Evolutionary conservation across 2,797 vertebrate genomes (phyloP).

Genomic region (Remorina albescens): DNA sequence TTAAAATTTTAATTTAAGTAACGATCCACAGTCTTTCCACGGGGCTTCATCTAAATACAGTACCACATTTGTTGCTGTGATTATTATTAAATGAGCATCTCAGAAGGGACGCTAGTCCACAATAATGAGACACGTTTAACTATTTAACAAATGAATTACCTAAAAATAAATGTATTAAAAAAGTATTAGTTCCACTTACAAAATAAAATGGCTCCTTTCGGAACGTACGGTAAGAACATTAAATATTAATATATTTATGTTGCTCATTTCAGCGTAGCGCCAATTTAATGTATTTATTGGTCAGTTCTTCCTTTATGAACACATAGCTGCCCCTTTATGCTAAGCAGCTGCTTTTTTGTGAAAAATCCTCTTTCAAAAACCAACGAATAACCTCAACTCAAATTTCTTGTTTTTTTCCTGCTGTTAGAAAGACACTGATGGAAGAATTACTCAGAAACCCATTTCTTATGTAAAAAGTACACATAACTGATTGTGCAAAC

Average conservation of each 20-base stretch:
- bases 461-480: too few relatives aligned
- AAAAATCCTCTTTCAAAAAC: conserved; percentile 3
- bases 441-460: too few relatives aligned
- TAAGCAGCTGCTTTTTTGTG: conserved; percentile 10
- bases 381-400: neutral
- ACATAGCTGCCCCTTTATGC: conserved; percentile 19
- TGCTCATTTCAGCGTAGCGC: neutral
- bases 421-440: neutral
- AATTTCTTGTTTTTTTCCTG: neutral
- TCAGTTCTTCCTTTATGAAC: conserved; percentile 19
- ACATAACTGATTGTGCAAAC: too few relatives aligned
- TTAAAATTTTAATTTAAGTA: conserved; percentile 42
- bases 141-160: conserved; percentile 21
- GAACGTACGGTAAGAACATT: neutral
- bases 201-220: conserved; percentile 15
- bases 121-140: conserved; percentile 26
- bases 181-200: conserved; percentile 4
- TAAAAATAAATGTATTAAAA: conserved; percentile 9
- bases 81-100: conserved; percentile 50
- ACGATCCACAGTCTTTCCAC: conserved; percentile 31
- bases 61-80: conserved; percentile 35
- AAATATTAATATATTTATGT: neutral
- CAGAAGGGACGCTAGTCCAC: conserved; percentile 7
- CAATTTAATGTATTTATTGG: neutral
- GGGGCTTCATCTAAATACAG: conserved; percentile 24